phyloP scores from a whole-genome alignment of 2,888 invertebrate genomes.

The Dicyrtomina minuta region DNA sequence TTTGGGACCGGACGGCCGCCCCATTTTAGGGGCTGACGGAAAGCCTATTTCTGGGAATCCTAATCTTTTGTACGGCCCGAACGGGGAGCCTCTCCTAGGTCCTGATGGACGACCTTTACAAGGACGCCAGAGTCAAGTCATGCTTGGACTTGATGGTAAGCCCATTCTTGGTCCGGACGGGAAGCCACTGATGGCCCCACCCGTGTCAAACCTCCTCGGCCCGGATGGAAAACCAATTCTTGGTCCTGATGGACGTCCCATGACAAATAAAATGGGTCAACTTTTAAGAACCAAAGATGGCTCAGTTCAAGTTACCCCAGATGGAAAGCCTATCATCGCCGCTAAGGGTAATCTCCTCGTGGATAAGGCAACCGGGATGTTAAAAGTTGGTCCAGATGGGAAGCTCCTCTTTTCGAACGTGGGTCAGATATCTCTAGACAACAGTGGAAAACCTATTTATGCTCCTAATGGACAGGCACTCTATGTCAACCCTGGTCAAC shows the following conservation, averaged over 20 bases:
- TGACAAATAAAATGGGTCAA: neutral
- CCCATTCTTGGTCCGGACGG: neutral
- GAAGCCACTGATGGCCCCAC: neutral
- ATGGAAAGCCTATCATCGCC: slow-evolving; percentile 2
- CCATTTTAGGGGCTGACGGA: slow-evolving; percentile 2
- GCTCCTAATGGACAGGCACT: neutral
- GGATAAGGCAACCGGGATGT: neutral
- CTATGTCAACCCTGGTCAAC: neutral
- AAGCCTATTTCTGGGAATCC: too few relatives aligned
- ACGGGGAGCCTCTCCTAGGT: slow-evolving; percentile 12
- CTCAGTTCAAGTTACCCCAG: neutral
- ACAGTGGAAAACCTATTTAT: neutral
- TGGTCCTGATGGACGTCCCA: slow-evolving; percentile 16
- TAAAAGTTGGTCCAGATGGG: neutral
- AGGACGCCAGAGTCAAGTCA: neutral
- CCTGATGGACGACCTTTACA: neutral
- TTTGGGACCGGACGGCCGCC: neutral
- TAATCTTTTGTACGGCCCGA: neutral
- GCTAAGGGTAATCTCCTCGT: neutral
- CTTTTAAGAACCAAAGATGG: neutral
- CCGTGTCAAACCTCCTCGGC: neutral
- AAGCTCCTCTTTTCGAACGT: neutral
- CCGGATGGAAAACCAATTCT: slow-evolving; percentile 4
- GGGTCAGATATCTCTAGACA: neutral
- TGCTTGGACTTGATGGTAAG: neutral